Percentiles rank a stretch among this genome's conserved stretches.
Evolutionary conservation across 2,888 invertebrate species (phyloP).

Genomic region (Nomada ruficornis): DNA sequence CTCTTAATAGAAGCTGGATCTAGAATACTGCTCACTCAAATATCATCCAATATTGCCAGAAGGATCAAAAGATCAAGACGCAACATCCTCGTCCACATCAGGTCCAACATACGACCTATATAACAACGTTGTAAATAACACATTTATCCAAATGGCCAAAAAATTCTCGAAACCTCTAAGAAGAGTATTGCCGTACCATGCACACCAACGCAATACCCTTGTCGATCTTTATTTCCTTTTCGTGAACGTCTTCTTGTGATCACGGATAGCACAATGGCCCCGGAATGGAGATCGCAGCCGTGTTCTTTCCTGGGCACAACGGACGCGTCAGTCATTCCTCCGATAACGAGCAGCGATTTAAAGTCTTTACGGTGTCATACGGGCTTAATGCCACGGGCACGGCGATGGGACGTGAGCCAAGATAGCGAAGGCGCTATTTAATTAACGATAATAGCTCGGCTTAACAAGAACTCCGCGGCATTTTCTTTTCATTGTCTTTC

Average conservation of each 20-base stretch:
- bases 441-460: conserved; percentile 78
- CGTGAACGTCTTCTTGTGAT: conserved; percentile 32
- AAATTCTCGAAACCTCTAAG: not conserved
- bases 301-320: conserved; percentile 50
- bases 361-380: conserved; percentile 72
- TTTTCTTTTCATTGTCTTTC: conserved; percentile 78
- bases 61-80: not conserved
- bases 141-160: not conserved
- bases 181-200: not conserved
- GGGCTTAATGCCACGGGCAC: conserved; percentile 69
- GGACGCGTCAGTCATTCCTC: conserved; percentile 63
- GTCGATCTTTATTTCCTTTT: conserved; percentile 33
- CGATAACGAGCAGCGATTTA: conserved; percentile 73
- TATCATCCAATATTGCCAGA: too few relatives aligned
- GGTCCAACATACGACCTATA: not conserved
- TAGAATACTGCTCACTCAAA: too few relatives aligned
- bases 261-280: conserved; percentile 24
- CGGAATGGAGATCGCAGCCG: conserved; percentile 44
- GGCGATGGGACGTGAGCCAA: conserved; percentile 64
- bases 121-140: not conserved
- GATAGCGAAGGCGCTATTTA: conserved; percentile 77
- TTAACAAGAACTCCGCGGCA: conserved; percentile 73
- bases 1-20: too few relatives aligned
- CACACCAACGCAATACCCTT: not conserved
- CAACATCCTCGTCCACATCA: not conserved